Evolutionary conservation across 1,140 invertebrate genomes (phyloP).

Genomic region (Babylonia areolata): DNA sequence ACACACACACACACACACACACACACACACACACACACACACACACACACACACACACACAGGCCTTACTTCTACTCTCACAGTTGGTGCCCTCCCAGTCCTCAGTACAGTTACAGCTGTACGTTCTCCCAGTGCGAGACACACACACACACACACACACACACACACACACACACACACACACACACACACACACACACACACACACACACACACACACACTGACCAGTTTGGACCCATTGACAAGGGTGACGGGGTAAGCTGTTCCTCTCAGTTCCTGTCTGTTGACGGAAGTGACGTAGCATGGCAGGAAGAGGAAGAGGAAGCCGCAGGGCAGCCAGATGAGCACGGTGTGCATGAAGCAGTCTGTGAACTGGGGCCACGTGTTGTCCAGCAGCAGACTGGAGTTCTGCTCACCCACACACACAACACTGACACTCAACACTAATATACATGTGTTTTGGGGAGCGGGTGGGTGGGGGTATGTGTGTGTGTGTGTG

Average conservation of each 20-base stretch:
- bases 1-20: too few relatives aligned
- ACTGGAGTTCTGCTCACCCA: slow-evolving; percentile 32
- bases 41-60: too few relatives aligned
- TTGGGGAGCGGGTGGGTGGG: too few relatives aligned
- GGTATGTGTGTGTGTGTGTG: neutral
- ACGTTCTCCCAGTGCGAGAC: too few relatives aligned
- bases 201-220: neutral
- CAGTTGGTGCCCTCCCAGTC: too few relatives aligned
- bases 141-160: neutral
- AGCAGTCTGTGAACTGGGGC: slow-evolving; percentile 60
- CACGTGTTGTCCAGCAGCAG: slow-evolving; percentile 81
- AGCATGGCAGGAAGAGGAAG: slow-evolving; percentile 86
- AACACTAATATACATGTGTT: neutral
- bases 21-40: too few relatives aligned
- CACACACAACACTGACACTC: neutral
- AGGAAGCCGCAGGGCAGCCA: slow-evolving; percentile 92
- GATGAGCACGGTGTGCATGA: slow-evolving; percentile 82
- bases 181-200: too few relatives aligned
- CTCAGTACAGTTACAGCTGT: too few relatives aligned
- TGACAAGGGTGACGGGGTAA: neutral
- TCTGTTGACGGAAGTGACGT: slow-evolving; percentile 76
- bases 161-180: neutral
- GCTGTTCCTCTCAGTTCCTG: neutral
- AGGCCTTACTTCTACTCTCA: too few relatives aligned
- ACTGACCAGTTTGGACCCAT: neutral